These are phyloP conservation scores for Gnatocerus cornutus DNA, from an alignment of 2,888 invertebrate genomes.

Conservation along the genomic window DNA sequence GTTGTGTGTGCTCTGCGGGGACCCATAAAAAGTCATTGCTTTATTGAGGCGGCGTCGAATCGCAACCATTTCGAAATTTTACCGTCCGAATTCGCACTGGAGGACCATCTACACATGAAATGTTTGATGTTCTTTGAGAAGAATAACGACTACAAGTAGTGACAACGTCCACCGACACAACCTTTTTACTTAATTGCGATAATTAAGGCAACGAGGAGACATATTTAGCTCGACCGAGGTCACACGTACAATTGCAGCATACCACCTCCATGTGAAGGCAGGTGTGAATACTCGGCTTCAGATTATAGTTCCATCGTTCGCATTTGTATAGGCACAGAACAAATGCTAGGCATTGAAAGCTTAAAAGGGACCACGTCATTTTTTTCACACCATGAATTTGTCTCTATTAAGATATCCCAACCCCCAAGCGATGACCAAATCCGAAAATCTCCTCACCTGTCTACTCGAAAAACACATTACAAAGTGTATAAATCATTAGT, in stretches of 20 bases:
- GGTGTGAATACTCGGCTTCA: slow-evolving; percentile 45
- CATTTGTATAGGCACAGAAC: slow-evolving; percentile 43
- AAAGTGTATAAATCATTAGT: neutral
- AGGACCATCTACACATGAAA: slow-evolving; percentile 37
- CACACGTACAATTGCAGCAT: slow-evolving; percentile 29
- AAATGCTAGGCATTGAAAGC: slow-evolving; percentile 38
- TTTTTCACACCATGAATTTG: slow-evolving; percentile 42
- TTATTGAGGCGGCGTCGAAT: slow-evolving; percentile 58
- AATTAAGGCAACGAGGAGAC: slow-evolving; percentile 41
- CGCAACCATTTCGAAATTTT: slow-evolving; percentile 51
- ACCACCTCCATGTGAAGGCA: slow-evolving; percentile 32
- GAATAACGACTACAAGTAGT: slow-evolving; percentile 15
- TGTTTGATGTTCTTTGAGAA: slow-evolving; percentile 41
- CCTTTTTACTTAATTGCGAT: slow-evolving; percentile 26
- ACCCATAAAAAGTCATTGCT: slow-evolving; percentile 62
- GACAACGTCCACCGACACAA: slow-evolving; percentile 5
- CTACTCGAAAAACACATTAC: neutral
- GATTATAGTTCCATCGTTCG: slow-evolving; percentile 22
- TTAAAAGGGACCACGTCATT: slow-evolving; percentile 43
- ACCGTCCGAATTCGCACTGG: slow-evolving; percentile 38
- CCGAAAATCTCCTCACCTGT: slow-evolving; percentile 10
- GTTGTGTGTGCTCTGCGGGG: slow-evolving; percentile 58
- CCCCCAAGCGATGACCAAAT: slow-evolving; percentile 12
- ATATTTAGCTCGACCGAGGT: slow-evolving; percentile 36
- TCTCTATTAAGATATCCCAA: slow-evolving; percentile 27